Evolutionary conservation across 53 echinoderm and acorn worm species (phyloP).

Genomic region (Glandiceps talaboti): DNA sequence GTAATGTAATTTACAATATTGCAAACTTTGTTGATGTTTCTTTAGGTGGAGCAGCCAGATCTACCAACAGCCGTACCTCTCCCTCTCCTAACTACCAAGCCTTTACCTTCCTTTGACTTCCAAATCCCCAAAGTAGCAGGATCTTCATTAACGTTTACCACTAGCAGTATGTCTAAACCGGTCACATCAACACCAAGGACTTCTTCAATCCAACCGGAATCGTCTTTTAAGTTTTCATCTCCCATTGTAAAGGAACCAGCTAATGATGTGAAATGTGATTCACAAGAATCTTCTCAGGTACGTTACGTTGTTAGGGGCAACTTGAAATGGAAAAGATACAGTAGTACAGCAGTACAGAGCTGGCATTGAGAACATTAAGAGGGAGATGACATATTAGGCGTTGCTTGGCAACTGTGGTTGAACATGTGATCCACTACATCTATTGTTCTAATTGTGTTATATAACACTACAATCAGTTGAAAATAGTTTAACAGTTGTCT

Average conservation of each 20-base stretch:
- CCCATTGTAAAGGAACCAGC: constrained; percentile 29
- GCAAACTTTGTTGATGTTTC: constrained; percentile 2
- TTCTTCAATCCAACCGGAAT: neutral
- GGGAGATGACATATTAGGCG: no score
- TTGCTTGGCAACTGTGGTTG: no score
- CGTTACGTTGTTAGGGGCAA: neutral
- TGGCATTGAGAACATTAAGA: no score
- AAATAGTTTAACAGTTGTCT: no score
- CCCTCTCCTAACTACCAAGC: constrained; percentile 24
- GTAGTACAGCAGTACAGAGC: no score
- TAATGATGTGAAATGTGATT: neutral
- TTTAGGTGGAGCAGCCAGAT: constrained; percentile 49
- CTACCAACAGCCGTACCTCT: constrained; percentile 55
- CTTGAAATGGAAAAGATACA: no score
- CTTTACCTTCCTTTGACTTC: constrained; percentile 62
- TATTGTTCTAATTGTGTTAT: no score
- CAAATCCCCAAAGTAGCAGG: constrained; percentile 10
- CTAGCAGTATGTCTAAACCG: neutral
- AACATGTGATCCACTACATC: no score
- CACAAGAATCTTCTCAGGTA: neutral
- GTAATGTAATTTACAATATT: no score
- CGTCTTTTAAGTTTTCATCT: constrained; percentile 31
- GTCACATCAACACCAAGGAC: neutral
- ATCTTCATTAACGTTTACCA: neutral
- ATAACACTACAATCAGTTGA: no score